Evolutionary conservation across 2,797 vertebrate genomes (phyloP).

Genomic region (Anniella stebbinsi): DNA sequence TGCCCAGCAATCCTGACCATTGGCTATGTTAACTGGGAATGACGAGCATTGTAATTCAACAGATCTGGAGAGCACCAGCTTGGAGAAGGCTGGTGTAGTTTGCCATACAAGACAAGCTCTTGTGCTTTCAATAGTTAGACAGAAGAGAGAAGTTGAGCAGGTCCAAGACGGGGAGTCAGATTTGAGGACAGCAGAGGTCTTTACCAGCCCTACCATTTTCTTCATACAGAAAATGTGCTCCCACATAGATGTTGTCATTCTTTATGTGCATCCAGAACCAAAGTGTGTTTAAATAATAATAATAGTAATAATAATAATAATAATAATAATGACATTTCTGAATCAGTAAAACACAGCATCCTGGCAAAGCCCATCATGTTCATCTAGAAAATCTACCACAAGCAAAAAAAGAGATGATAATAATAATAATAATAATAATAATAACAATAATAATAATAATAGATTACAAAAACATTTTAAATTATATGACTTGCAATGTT

Average conservation of each 20-base stretch:
- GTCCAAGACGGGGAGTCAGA: neutral
- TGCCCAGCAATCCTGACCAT: too few species aligned
- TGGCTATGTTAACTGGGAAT: too few species aligned
- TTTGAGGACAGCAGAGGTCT: neutral
- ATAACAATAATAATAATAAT: too few species aligned
- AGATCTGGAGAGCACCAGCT: too few species aligned
- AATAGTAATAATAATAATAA: neutral
- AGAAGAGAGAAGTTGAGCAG: neutral
- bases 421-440: too few species aligned
- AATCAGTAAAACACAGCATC: neutral
- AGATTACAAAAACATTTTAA: neutral
- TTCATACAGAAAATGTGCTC: neutral
- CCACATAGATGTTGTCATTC: slow-evolving; percentile 12
- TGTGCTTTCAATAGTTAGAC: too few species aligned
- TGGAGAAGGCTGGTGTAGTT: too few species aligned
- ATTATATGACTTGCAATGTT: neutral
- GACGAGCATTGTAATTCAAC: too few species aligned
- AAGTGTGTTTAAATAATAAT: neutral
- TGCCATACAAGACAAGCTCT: too few species aligned
- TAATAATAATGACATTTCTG: neutral
- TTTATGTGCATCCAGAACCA: slow-evolving; percentile 20
- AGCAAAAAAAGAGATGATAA: neutral
- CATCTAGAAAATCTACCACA: too few species aligned
- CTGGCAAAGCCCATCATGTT: too few species aligned
- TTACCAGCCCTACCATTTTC: neutral